Conservation (phyloP, 1,140 invertebrate genomes). For the Drosophila novamexicana region DNA sequence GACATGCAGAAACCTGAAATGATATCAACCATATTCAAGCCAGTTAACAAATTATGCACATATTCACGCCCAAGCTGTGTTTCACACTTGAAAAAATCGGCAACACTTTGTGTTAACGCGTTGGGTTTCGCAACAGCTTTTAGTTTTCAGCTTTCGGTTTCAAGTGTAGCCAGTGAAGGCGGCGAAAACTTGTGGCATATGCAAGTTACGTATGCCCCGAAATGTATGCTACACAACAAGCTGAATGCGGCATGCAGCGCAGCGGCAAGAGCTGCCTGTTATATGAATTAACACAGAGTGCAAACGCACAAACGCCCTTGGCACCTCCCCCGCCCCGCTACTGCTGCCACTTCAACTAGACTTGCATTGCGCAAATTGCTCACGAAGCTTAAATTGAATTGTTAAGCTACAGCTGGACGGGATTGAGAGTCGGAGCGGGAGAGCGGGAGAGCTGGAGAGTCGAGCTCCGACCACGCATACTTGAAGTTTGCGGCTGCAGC, state of each 20-base stretch:
- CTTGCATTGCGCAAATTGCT: conserved; percentile 74
- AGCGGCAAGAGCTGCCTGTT: conserved; percentile 57
- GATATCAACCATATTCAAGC: conserved; percentile 31
- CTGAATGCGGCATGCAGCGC: conserved; percentile 24
- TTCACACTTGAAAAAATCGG: conserved; percentile 46
- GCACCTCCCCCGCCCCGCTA: neutral
- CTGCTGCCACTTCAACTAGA: neutral
- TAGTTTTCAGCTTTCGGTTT: conserved; percentile 27
- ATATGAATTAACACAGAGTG: conserved; percentile 75
- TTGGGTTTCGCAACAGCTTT: conserved; percentile 8
- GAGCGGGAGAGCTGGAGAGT: neutral
- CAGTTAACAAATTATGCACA: conserved; percentile 27
- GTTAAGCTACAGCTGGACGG: conserved; percentile 60
- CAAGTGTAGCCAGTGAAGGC: conserved; percentile 13
- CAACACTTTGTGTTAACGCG: conserved; percentile 42
- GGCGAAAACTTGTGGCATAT: conserved; percentile 11
- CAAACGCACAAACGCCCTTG: conserved; percentile 54
- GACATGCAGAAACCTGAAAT: conserved; percentile 8
- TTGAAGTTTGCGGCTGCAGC: conserved; percentile 68
- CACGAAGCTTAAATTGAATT: conserved; percentile 82
- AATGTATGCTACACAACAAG: conserved; percentile 21
- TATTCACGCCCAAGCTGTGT: conserved; percentile 14
- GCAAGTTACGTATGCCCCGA: neutral
- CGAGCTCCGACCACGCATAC: conserved; percentile 58
- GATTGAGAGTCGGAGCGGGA: neutral